Base-by-base conservation (phyloP, 2,888 invertebrate genomes). In the Stenodema calcarata region DNA sequence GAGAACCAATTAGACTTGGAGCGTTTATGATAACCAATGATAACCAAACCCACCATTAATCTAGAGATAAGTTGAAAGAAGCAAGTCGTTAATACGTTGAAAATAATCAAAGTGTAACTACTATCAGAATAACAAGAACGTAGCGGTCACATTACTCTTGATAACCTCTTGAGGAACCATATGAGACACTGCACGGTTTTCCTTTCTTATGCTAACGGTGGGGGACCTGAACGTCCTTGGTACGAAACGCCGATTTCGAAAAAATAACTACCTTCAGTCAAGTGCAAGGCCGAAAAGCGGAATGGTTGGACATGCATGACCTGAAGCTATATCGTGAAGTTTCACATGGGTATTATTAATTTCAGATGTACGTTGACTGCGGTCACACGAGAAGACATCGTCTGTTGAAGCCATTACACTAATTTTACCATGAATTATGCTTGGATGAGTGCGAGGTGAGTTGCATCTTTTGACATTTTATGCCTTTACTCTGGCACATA, bases 371-470 rank as follows among this genome's bases (percentile, higher is more conserved):
- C 23, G 12, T 23, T 23, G 62, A 62, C 54, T 54, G 54, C 16
- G 47, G 18, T 23, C 23, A 23, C 9, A 23, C 9, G 23, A 62
- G 23, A 62, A 62, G 62, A 23, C 62, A 62, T 62, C 62, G 23
- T 7, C 23, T 3, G 7, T 18, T 23, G 23, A 62, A 62, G 62
- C 62, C 62, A 23, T 62, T 62, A 23, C 62, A 16, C 62, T 11
- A 62, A 62, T 27, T 62, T 62, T 16, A 44, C 47, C 18, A 78
- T 78, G 78, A 78, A 78, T 78, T 78, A 78, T 23, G 41, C 78
- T 78, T 78, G 78, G 78, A 44, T 78, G 44, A 78, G 78, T 23
- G 78, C 78, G 78, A 78, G 78, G 78, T 78, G 78, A 78, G 78
- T 78, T 14, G 27, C 30, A 28, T 2, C n/a, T n/a, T 35, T 35